Percentiles rank a stretch among this genome's conserved stretches.
Conservation (phyloP, 2,113 vertebrate genomes). For the Empidonax alnorum region DNA sequence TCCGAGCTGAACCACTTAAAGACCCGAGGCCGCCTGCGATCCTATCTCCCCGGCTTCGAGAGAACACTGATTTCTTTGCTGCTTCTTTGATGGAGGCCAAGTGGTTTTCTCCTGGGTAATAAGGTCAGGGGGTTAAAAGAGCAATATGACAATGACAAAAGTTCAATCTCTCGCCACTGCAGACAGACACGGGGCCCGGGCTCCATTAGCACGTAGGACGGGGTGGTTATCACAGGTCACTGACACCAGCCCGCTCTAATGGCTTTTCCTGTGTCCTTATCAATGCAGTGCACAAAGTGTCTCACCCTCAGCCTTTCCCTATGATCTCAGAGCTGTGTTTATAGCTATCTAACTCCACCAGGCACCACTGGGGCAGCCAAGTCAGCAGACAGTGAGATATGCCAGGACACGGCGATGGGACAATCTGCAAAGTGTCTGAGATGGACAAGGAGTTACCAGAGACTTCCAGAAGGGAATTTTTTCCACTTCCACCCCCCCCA, state of each 20-base stretch:
- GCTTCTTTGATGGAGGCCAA: constrained; percentile 59
- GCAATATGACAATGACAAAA: constrained; percentile 66
- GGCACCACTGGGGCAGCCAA: constrained; percentile 65
- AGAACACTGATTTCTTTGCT: neutral
- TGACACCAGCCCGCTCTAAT: constrained; percentile 50
- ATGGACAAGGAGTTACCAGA: constrained; percentile 42
- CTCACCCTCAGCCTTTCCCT: constrained; percentile 62
- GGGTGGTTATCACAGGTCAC: constrained; percentile 69
- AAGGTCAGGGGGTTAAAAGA: constrained; percentile 70
- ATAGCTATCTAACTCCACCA: constrained; percentile 69
- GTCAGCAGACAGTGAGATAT: constrained; percentile 69
- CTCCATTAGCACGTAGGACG: constrained; percentile 62
- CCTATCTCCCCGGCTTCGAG: neutral
- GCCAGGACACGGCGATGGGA: constrained; percentile 52
- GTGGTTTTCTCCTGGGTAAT: constrained; percentile 47
- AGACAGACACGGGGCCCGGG: constrained; percentile 27
- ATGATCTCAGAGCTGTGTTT: constrained; percentile 69
- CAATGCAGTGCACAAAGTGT: constrained; percentile 73
- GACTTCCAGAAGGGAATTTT: constrained; percentile 20
- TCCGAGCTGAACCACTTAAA: constrained; percentile 8
- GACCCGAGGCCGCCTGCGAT: constrained; percentile 3
- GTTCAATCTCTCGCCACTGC: constrained; percentile 43
- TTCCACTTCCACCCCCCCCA: neutral
- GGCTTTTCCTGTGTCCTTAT: constrained; percentile 82
- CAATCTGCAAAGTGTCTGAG: constrained; percentile 56